phyloP scores from a whole-genome alignment of 2,797 vertebrate genomes.

The Propithecus deckenii region DNA sequence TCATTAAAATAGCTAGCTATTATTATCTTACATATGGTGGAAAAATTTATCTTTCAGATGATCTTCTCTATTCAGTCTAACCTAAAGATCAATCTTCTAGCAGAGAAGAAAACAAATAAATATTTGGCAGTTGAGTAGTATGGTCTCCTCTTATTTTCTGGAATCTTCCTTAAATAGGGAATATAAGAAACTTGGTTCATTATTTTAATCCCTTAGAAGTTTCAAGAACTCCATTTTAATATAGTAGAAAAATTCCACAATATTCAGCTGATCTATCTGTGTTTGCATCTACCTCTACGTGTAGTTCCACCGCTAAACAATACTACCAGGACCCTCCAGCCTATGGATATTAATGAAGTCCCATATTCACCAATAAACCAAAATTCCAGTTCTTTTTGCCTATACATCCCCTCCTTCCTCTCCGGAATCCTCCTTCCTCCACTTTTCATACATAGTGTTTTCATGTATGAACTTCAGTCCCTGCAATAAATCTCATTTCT shows the following conservation, averaged over 20 bases:
- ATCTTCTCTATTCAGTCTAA: neutral
- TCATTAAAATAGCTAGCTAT: neutral
- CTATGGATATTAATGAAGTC: neutral
- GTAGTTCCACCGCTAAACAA: neutral
- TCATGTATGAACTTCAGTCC: neutral
- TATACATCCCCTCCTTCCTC: neutral
- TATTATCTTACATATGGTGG: neutral
- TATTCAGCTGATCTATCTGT: neutral
- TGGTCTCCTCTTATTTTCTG: neutral
- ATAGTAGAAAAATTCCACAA: neutral
- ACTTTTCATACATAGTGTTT: neutral
- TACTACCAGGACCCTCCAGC: rapidly evolving
- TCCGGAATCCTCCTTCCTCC: neutral
- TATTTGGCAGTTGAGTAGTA: neutral
- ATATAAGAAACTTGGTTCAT: neutral
- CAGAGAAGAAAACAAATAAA: neutral
- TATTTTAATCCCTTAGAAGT: neutral
- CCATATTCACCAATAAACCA: neutral
- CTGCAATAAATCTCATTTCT: neutral
- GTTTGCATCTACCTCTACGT: neutral
- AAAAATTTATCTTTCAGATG: neutral
- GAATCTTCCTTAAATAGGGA: neutral
- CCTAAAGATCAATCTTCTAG: neutral
- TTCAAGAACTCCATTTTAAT: neutral
- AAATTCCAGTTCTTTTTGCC: neutral